Evolutionary conservation across 2,888 invertebrate species (phyloP), one percentile per base, ranked within the genome.

Genomic region (Aricia artaxerxes): DNA sequence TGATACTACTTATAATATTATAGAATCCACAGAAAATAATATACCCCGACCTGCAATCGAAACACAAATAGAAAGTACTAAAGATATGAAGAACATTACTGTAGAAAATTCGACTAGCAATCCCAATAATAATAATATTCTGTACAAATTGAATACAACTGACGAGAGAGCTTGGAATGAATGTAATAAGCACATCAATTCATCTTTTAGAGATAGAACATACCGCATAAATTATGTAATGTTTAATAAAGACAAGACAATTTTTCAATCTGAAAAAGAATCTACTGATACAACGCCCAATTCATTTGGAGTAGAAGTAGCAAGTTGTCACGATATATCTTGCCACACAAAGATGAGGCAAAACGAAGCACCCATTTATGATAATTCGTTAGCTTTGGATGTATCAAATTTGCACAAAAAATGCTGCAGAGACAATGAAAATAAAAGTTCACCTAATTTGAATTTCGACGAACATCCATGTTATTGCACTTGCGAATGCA

Each of bases 401-500:
- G 78, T 91, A 53, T 83, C 83, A 38, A 86, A 83, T 82, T 76
- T 87, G 5, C 83, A 84, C 76, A 83, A 81, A 61, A 82, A 87
- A 40, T 90, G 90, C 81, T 91, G 91, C 81, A 80, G 83, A 57
- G 11, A 57, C 57, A 16, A 57, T 31, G 31, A 31, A 64, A 35
- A 64, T 7, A 24, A 61, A 31, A 38, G 91, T 69, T 84, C 82
- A 81, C 88, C 90, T 4, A 87, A 88, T 79, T 85, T 90, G 85
- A 86, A 88, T 82, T 82, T 89, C 49, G 86, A 86, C 4, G 81
- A 85, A 13, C 86, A 89, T 76, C 88, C 90, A 31, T 94, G 94
- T 83, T 91, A 84, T 82, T 94, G 94, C 82, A 85, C 90, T 76
- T 94, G 94, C 80, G 90, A 92, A 81, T 94, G 94, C 82, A 85